Percentiles rank a stretch among this genome's conserved stretches.
Conservation (phyloP, 2,113 vertebrate genomes). For the Callaeas wilsoni region DNA sequence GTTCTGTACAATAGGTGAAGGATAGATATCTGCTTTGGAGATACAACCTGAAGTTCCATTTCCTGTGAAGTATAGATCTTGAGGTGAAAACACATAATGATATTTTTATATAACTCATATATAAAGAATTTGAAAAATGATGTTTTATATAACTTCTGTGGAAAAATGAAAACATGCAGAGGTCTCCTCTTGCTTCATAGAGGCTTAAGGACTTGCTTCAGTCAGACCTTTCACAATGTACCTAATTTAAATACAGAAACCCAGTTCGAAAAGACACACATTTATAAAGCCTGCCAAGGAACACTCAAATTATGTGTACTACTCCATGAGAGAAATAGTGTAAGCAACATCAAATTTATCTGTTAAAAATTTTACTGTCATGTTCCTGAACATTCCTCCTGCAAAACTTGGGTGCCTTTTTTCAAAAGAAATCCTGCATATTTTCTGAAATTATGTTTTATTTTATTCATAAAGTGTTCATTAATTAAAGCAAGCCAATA, state of each 20-base stretch:
- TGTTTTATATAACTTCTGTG: background rate
- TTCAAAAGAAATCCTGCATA: background rate
- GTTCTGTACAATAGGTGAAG: background rate
- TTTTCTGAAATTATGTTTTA: constrained; percentile 46
- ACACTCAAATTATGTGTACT: background rate
- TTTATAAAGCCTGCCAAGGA: background rate
- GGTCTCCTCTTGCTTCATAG: background rate
- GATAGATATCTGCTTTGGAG: background rate
- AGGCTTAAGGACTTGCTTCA: background rate
- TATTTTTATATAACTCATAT: background rate
- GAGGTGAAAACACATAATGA: background rate
- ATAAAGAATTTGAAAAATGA: background rate
- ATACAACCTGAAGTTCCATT: background rate
- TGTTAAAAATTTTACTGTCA: background rate
- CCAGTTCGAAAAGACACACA: background rate
- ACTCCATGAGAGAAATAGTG: background rate
- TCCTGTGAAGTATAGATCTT: background rate
- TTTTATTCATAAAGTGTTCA: constrained; percentile 55
- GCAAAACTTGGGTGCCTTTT: background rate
- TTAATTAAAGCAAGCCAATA: constrained; percentile 58
- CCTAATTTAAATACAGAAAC: background rate
- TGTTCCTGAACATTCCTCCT: background rate
- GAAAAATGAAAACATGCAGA: background rate
- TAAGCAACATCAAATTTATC: background rate
- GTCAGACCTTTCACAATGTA: background rate